phyloP scores from a whole-genome alignment of 2,888 invertebrate species.

The Beris chalybata region DNA sequence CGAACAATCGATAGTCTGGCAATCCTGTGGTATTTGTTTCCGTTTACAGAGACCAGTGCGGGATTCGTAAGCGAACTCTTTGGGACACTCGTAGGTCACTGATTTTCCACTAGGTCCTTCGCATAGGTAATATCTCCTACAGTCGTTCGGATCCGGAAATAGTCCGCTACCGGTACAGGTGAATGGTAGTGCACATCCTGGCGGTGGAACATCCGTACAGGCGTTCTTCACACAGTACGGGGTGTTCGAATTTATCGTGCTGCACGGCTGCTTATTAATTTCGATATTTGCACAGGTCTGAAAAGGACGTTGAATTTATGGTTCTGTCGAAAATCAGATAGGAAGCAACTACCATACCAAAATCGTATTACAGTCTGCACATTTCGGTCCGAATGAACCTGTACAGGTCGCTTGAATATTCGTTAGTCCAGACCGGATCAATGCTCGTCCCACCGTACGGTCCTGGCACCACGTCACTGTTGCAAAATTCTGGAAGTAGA shows the following conservation, averaged over 20 bases:
- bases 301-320: not conserved
- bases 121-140: constrained; percentile 35
- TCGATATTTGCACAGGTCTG: constrained; percentile 10
- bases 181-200: too few species aligned
- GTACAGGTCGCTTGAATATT: not conserved
- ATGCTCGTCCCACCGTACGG: not conserved
- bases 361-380: constrained; percentile 23
- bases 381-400: constrained; percentile 9
- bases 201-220: not conserved
- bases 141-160: constrained; percentile 34
- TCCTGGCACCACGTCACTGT: not conserved
- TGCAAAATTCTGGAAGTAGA: too few species aligned
- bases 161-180: constrained; percentile 56
- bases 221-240: constrained; percentile 25
- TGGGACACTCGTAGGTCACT: constrained; percentile 30
- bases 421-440: not conserved
- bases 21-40: not conserved
- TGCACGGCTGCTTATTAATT: constrained; percentile 11
- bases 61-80: constrained; percentile 31
- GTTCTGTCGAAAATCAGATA: not conserved
- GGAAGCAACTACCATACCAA: constrained; percentile 8
- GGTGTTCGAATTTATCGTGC: constrained; percentile 2
- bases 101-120: constrained; percentile 3
- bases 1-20: constrained; percentile 32
- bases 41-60: constrained; percentile 23